Evolutionary conservation across 2,113 vertebrate species (phyloP), one percentile per base, ranked within the genome.

Genomic region (Oryctolagus cuniculus): DNA sequence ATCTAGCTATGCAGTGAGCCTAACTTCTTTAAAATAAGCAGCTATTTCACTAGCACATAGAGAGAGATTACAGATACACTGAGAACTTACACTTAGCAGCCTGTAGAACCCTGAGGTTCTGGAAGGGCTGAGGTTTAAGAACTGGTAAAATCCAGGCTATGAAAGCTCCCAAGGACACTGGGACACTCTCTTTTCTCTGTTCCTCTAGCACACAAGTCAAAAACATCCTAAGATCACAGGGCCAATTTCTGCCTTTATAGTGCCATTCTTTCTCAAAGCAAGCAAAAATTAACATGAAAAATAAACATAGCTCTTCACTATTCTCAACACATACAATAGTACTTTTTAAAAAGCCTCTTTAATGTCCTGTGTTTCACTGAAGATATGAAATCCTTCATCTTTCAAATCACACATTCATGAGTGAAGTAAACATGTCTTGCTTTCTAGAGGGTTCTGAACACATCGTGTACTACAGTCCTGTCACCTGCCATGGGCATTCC

Each of bases 11-110:
- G 79, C 0, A 24, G 81, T 90, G 93, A 98, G 94, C 55, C 92
- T 95, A 96, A 97, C 97, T 98, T 88, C 93, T 97, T 92, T 95
- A 81, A 89, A 97, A 88, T 96, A 95, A 94, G 90, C 86, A 97
- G 82, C 87, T 87, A 89, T 90, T 97, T 95, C 55, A 85, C 93
- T 96, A 80, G 72, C 96, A 6, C 6, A 81, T 97, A 97, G 97
- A 85, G 93, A 97, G 72, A 51, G 90, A 94, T 97, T 96, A 97
- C 64, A 96, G 55, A 96, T 36, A 27, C 3, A 64, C n/a, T 31
- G 79, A 81, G 2, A 78, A 78, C 10, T 94, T n/a, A 61, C 34
- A 49, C 69, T 87, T 74, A 87, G 83, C 36, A 95, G 19, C 34
- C 49, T 83, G 44, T 34, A 74, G 44, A 92, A 81, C 69, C 19